Percentiles rank a stretch among this genome's conserved stretches.
phyloP scores from a whole-genome alignment of 35 echinoderm and acorn worm genomes.

The Diadema setosum region DNA sequence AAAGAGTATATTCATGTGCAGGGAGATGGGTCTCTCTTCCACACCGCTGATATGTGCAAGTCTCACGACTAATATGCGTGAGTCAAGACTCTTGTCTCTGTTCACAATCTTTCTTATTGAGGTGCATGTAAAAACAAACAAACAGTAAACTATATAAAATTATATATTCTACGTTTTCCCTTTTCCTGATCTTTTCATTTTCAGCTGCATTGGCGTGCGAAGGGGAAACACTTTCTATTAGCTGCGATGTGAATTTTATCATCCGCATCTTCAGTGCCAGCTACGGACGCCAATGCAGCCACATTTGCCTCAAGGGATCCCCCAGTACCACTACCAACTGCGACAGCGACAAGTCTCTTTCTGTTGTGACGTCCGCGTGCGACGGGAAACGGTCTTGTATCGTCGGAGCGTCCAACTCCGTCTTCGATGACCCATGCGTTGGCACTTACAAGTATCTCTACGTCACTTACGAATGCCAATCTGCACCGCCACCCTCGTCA shows the following conservation, averaged over 20 bases:
- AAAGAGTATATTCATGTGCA: too few relatives aligned
- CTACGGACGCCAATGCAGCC: background rate
- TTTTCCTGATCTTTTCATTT: too few relatives aligned
- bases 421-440: conserved; percentile 20
- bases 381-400: background rate
- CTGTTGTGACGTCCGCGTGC: background rate
- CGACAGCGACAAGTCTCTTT: background rate
- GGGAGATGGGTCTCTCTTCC: too few relatives aligned
- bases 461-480: background rate
- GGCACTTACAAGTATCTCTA: conserved; percentile 45
- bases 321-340: background rate
- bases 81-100: too few relatives aligned
- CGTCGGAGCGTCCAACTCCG: background rate
- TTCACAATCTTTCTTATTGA: too few relatives aligned
- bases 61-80: too few relatives aligned
- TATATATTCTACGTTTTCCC: too few relatives aligned
- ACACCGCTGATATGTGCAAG: too few relatives aligned
- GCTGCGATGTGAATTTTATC: background rate
- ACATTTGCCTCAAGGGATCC: background rate
- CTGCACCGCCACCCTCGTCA: background rate
- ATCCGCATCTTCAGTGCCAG: background rate
- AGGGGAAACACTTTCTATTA: background rate
- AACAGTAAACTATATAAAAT: too few relatives aligned
- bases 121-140: too few relatives aligned
- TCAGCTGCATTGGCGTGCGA: too few relatives aligned